Base-by-base conservation (phyloP, 2,888 invertebrate species). In the Epinotia nisella region DNA sequence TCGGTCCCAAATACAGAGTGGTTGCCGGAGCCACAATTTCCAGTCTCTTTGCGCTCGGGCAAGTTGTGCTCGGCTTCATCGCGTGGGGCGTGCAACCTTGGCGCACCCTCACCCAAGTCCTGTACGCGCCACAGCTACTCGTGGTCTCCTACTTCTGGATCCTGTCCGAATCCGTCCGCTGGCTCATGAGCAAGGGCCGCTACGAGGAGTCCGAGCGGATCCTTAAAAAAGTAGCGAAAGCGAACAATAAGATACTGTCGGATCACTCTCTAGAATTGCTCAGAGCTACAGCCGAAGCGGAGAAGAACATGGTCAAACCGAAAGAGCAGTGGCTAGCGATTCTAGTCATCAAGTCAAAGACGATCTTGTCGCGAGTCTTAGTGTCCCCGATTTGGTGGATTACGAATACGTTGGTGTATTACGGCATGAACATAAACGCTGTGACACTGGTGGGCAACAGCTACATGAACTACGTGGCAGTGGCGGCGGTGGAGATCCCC, bases 141-240 rank as follows among this genome's bases (percentile, higher is more conserved):
- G 94, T 96, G 29, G 85, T 97, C 58, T 85, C 94, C 19, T 96
- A 96, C 82, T 95, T 96, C 78, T 96, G 96, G 95, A 88, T 96
- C 51, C 90, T 96, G 10, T 96, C 96, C 0, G 97, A 97, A 87
- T 96, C 96, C 9, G 94, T 96, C 3, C 94, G 97, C 72, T 97
- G 97, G 97, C 93, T 97, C 17, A 89, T 97, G 79, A 95, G 95
- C 61, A 96, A 96, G 80, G 95, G 96, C 3, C 94, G 95, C 72
- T 94, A 95, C 76, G 94, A 95, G 45, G 95, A 96, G 78, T 96
- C 96, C 0, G 95, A 95, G 79, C 83, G 83, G 3, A 95, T 96
- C 24, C 89, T 96, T 1, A 93, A 94, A 45, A 95, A 94, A 81
- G 95, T 96, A 0, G 96, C 96, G 0, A 93, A 90, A 79, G 85